These are phyloP conservation scores for Ptilonorhynchus violaceus DNA, from an alignment of 2,113 vertebrate species.

Conservation along the genomic window DNA sequence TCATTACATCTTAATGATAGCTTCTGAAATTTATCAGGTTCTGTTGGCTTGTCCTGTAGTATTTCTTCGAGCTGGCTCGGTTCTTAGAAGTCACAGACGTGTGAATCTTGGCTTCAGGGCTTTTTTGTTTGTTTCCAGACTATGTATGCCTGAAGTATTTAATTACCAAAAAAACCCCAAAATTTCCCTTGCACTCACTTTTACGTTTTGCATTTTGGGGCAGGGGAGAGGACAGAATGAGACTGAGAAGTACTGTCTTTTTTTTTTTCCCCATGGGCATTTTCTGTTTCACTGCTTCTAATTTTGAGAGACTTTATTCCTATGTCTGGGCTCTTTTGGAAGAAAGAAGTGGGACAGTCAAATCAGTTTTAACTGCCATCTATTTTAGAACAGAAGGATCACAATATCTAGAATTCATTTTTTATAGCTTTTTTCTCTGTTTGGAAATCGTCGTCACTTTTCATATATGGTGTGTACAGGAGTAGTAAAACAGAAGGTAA, in stretches of 20 bases:
- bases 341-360: neutral
- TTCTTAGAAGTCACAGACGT: neutral
- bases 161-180: neutral
- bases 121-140: neutral
- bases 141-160: neutral
- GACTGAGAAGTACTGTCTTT: neutral
- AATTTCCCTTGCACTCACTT: neutral
- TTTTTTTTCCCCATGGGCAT: neutral
- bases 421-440: neutral
- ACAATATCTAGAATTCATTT: neutral
- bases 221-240: fast-evolving
- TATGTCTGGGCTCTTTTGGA: neutral
- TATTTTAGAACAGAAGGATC: neutral
- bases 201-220: neutral
- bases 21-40: neutral
- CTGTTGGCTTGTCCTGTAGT: neutral
- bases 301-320: neutral
- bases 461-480: neutral
- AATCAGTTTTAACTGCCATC: neutral
- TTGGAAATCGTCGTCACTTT: neutral
- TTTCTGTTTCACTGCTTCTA: neutral
- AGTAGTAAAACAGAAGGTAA: neutral
- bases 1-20: neutral
- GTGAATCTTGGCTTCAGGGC: neutral
- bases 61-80: neutral